phyloP scores from a whole-genome alignment of 2,113 vertebrate species.

The Pelobates fuscus region DNA sequence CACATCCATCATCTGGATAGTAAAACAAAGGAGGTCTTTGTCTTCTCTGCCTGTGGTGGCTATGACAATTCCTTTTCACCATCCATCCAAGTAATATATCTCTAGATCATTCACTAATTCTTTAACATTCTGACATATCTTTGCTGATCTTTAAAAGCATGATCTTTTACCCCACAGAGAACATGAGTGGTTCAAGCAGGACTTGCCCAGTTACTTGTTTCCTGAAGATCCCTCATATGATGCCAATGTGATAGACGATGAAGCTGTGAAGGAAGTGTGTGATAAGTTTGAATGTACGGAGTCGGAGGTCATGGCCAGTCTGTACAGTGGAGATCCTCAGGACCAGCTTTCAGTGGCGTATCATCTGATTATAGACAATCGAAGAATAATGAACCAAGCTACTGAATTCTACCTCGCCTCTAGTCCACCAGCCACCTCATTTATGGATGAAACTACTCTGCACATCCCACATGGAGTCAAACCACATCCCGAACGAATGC shows the following conservation, averaged over 20 bases:
- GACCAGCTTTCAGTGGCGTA: slow-evolving; percentile 96
- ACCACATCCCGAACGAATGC: slow-evolving; percentile 94
- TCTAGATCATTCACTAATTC: no score
- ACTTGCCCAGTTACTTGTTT: slow-evolving; percentile 93
- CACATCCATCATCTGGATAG: no score
- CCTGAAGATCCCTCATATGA: slow-evolving; percentile 95
- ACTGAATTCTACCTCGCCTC: slow-evolving; percentile 98
- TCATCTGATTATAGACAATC: slow-evolving; percentile 96
- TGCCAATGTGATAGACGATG: slow-evolving; percentile 87
- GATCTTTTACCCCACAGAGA: slow-evolving; percentile 77
- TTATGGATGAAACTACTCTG: slow-evolving; percentile 90
- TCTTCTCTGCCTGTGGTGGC: no score
- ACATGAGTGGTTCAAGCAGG: slow-evolving; percentile 96
- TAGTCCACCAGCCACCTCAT: slow-evolving; percentile 91
- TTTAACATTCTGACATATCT: no score
- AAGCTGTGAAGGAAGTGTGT: slow-evolving; percentile 92
- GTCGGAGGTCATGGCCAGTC: slow-evolving; percentile 89
- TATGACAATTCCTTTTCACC: no score
- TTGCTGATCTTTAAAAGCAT: no score
- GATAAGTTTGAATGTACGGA: slow-evolving; percentile 96
- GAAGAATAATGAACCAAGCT: slow-evolving; percentile 98
- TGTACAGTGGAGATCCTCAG: slow-evolving; percentile 95
- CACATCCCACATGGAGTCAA: slow-evolving; percentile 88
- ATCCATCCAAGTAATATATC: no score
- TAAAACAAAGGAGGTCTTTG: no score